A percentile compares a stretch with the other conserved stretches of the same genome.
These are phyloP conservation scores for Aeoliscus strigatus DNA, from an alignment of 2,797 vertebrate genomes.

Conservation along the genomic window DNA sequence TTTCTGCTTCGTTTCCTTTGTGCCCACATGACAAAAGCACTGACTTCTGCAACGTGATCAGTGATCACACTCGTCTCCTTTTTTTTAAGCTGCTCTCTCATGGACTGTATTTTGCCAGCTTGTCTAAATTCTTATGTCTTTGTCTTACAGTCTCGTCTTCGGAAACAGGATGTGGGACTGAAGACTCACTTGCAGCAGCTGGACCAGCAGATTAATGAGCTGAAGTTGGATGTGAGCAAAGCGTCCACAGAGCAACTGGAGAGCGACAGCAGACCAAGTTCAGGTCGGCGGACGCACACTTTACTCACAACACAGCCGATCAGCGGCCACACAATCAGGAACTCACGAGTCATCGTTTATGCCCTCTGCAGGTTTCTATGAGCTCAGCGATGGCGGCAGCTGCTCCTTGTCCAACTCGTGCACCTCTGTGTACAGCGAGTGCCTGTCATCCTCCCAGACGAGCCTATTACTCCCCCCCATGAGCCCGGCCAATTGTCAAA, in stretches of 20 bases:
- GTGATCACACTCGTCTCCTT: background rate
- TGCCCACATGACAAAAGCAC: constrained; percentile 1
- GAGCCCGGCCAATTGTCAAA: constrained; percentile 52
- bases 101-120: background rate
- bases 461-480: constrained; percentile 68
- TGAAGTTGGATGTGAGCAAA: constrained; percentile 84
- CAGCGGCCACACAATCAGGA: background rate
- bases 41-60: background rate
- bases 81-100: background rate
- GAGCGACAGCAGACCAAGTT: constrained; percentile 94
- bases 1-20: constrained; percentile 2
- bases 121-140: constrained; percentile 8
- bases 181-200: constrained; percentile 89
- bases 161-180: constrained; percentile 85
- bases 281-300: constrained; percentile 72
- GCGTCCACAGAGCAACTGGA: constrained; percentile 82
- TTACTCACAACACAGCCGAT: background rate
- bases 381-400: constrained; percentile 90
- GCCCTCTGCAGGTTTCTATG: constrained; percentile 84
- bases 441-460: constrained; percentile 78
- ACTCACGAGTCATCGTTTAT: constrained; percentile 2
- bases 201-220: constrained; percentile 87
- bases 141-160: constrained; percentile 78
- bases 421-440: constrained; percentile 91
- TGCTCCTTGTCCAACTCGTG: constrained; percentile 92